These are phyloP conservation scores for Xenus cinereus DNA, from an alignment of 2,113 vertebrate genomes.

Conservation along the genomic window DNA sequence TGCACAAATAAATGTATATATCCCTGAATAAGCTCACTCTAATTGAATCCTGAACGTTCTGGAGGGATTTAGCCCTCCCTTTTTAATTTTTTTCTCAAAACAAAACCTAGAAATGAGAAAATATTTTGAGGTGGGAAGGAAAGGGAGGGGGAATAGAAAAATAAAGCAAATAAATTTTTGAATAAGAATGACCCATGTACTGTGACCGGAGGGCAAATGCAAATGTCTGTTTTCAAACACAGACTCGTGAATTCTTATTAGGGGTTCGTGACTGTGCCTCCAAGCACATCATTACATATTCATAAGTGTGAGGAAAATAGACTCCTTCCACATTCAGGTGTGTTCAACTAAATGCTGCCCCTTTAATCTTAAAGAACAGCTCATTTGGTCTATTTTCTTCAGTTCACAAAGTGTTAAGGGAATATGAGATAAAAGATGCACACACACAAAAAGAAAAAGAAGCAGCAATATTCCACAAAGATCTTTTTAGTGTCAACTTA, in stretches of 20 bases:
- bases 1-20: background rate
- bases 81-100: conserved; percentile 51
- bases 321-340: conserved; percentile 68
- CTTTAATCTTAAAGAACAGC: conserved; percentile 55
- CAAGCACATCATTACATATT: conserved; percentile 70
- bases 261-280: conserved; percentile 68
- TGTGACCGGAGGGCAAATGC: conserved; percentile 76
- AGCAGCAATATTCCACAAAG: conserved; percentile 74
- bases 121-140: conserved; percentile 44
- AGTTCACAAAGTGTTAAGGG: conserved; percentile 79
- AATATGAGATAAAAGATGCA: conserved; percentile 73
- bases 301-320: conserved; percentile 55
- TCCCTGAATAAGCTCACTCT: conserved; percentile 18
- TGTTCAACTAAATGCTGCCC: conserved; percentile 53
- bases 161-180: conserved; percentile 71
- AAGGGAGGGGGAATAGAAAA: conserved; percentile 42
- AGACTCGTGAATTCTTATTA: conserved; percentile 73
- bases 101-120: conserved; percentile 54
- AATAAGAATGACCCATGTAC: conserved; percentile 71
- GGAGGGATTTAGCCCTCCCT: conserved; percentile 14
- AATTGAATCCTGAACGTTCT: conserved; percentile 33
- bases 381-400: conserved; percentile 63
- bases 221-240: conserved; percentile 77
- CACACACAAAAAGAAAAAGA: conserved; percentile 60
- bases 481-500: conserved; percentile 86